Percentiles rank a stretch among this genome's conserved stretches.
phyloP scores from a whole-genome alignment of 2,797 vertebrate species.

The Galaxias olidus region DNA sequence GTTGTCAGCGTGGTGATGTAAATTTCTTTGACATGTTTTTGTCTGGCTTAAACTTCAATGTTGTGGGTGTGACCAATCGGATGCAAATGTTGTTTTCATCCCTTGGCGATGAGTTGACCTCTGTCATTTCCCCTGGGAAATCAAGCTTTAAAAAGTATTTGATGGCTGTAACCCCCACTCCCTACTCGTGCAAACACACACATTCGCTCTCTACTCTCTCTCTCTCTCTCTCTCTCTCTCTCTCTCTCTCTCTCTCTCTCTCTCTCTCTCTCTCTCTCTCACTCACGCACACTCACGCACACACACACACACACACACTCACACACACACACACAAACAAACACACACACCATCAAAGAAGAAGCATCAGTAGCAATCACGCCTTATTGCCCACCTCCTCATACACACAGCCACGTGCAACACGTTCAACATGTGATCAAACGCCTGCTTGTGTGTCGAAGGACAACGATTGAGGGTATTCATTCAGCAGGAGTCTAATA shows the following conservation, averaged over 20 bases:
- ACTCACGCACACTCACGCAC: conserved; percentile 34
- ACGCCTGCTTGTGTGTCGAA: conserved; percentile 33
- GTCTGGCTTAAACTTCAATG: conserved; percentile 97
- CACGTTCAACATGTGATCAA: conserved; percentile 52
- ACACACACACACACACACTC: conserved; percentile 28
- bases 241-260: not conserved
- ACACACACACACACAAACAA: conserved; percentile 1
- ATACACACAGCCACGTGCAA: conserved; percentile 34
- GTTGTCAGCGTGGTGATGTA: conserved; percentile 90
- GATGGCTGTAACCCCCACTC: conserved; percentile 68
- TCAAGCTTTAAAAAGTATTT: conserved; percentile 84
- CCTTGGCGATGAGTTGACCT: conserved; percentile 90
- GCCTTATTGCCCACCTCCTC: conserved; percentile 18
- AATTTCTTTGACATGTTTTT: conserved; percentile 99
- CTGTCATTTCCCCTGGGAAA: conserved; percentile 89
- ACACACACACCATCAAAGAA: conserved; percentile 9
- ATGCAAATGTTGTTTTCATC: conserved; percentile 99
- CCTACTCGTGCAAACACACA: not conserved
- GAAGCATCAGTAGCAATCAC: not conserved
- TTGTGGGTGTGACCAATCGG: conserved; percentile 93
- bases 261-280: not conserved
- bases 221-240: not conserved
- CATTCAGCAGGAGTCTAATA: conserved; percentile 44
- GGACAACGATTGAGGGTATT: conserved; percentile 55
- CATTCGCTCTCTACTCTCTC: not conserved